Percentiles rank a stretch among this genome's conserved stretches.
Evolutionary conservation across 2,113 vertebrate genomes (phyloP).

Genomic region (Takifugu bimaculatus): DNA sequence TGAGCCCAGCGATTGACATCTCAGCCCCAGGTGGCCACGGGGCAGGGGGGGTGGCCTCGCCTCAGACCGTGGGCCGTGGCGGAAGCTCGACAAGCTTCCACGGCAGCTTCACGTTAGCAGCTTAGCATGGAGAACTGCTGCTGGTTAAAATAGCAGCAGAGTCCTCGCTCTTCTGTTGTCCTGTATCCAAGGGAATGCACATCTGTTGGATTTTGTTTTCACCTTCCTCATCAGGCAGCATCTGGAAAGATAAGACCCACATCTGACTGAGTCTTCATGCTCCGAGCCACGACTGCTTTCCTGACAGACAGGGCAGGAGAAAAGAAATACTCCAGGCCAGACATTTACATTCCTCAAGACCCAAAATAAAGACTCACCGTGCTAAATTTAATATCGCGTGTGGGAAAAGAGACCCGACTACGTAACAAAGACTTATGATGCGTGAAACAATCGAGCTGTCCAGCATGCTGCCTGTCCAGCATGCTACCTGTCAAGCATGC

Average conservation of each 20-base stretch:
- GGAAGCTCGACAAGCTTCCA: slow-evolving; percentile 24
- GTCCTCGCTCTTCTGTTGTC: background rate
- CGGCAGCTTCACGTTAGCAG: slow-evolving; percentile 2
- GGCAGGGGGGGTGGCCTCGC: background rate
- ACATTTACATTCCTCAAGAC: slow-evolving; percentile 51
- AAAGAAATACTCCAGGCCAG: slow-evolving; percentile 23
- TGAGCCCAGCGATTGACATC: slow-evolving; percentile 30
- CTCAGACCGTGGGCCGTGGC: slow-evolving; percentile 3
- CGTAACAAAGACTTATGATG: slow-evolving; percentile 15
- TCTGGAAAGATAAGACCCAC: slow-evolving; percentile 58
- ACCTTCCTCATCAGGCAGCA: slow-evolving; percentile 27
- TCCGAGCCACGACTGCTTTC: slow-evolving; percentile 29
- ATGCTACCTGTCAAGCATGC: too few relatives aligned
- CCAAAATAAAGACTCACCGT: slow-evolving; percentile 22
- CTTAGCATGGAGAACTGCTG: too few relatives aligned
- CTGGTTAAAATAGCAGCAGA: too few relatives aligned
- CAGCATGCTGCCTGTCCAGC: background rate
- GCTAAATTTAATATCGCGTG: slow-evolving; percentile 31
- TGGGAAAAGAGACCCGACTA: slow-evolving; percentile 4
- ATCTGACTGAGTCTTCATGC: slow-evolving; percentile 42
- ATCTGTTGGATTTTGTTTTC: slow-evolving; percentile 37
- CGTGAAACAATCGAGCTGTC: slow-evolving; percentile 25
- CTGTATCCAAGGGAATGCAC: background rate
- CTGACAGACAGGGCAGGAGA: slow-evolving; percentile 2
- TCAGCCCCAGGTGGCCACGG: slow-evolving; percentile 15